A percentile compares a stretch with the other conserved stretches of the same genome.
These are phyloP conservation scores for Ferdinandea cuprea DNA, from an alignment of 2,888 invertebrate genomes.

Conservation along the genomic window DNA sequence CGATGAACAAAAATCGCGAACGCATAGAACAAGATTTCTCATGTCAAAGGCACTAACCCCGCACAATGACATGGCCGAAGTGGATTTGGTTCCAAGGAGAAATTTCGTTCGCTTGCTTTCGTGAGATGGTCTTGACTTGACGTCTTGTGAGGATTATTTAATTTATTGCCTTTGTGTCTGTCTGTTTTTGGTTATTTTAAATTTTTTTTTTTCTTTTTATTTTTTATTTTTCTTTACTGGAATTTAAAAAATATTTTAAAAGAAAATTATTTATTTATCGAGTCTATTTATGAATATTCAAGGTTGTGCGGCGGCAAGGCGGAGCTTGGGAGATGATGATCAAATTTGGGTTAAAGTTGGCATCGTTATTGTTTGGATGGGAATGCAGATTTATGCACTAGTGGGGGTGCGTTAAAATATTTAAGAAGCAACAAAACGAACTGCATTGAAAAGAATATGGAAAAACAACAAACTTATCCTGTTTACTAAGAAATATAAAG, in stretches of 20 bases:
- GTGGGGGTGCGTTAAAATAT: no score
- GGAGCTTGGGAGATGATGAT: no score
- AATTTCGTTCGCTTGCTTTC: constrained; percentile 2
- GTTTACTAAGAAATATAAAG: no score
- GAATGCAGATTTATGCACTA: no score
- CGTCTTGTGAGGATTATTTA: constrained; percentile 35
- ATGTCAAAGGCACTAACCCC: constrained; percentile 52
- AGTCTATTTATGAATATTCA: constrained; percentile 23
- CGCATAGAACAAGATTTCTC: constrained; percentile 29
- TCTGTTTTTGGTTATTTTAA: not conserved
- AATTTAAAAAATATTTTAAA: constrained; percentile 22
- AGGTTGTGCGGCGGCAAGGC: no score
- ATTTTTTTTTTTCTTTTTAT: not conserved
- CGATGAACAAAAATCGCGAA: constrained; percentile 7
- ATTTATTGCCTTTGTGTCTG: constrained; percentile 46
- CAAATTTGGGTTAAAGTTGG: no score
- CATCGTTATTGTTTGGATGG: no score
- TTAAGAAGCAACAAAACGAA: no score
- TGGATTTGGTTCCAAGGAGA: constrained; percentile 50
- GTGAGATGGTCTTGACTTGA: constrained; percentile 6
- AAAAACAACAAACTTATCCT: no score
- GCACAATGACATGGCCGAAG: constrained; percentile 52
- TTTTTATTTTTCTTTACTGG: constrained; percentile 10
- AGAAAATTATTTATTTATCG: not conserved
- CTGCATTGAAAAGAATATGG: no score